A percentile compares a stretch with the other conserved stretches of the same genome.
phyloP scores from a whole-genome alignment of 2,888 invertebrate species.

The Hofmannophila pseudospretella region DNA sequence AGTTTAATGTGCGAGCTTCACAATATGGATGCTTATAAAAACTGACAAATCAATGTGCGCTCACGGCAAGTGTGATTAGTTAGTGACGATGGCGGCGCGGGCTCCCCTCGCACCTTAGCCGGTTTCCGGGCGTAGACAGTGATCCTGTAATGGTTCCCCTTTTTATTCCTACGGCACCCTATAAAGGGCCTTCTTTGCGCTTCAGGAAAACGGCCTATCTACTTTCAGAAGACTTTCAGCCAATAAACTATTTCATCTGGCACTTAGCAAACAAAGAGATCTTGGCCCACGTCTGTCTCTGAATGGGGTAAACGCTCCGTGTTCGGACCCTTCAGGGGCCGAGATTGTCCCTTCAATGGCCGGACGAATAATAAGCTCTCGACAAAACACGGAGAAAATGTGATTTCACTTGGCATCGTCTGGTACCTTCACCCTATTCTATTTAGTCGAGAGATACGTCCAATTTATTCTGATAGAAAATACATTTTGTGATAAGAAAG shows the following conservation, averaged over 20 bases:
- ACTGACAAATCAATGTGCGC: too few species aligned
- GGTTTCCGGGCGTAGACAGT: too few species aligned
- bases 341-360: conserved; percentile 13
- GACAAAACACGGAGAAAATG: conserved; percentile 7
- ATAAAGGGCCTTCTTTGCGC: neutral
- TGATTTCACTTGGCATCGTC: conserved; percentile 8
- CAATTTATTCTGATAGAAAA: neutral
- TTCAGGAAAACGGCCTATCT: neutral
- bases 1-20: too few species aligned
- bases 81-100: too few species aligned
- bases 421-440: conserved; percentile 4
- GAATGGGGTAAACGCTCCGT: conserved; percentile 9
- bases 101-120: too few species aligned
- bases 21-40: too few species aligned
- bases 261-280: conserved; percentile 11
- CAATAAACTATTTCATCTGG: conserved; percentile 10
- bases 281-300: conserved; percentile 8
- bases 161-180: too few species aligned
- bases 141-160: too few species aligned
- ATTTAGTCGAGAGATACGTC: conserved; percentile 3
- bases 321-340: conserved; percentile 7
- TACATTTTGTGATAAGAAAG: neutral
- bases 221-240: conserved; percentile 2
- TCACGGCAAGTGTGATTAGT: too few species aligned
- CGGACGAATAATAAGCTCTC: conserved; percentile 11